Evolutionary conservation across 2,888 invertebrate genomes (phyloP).

Genomic region (Eilema griseolum): DNA sequence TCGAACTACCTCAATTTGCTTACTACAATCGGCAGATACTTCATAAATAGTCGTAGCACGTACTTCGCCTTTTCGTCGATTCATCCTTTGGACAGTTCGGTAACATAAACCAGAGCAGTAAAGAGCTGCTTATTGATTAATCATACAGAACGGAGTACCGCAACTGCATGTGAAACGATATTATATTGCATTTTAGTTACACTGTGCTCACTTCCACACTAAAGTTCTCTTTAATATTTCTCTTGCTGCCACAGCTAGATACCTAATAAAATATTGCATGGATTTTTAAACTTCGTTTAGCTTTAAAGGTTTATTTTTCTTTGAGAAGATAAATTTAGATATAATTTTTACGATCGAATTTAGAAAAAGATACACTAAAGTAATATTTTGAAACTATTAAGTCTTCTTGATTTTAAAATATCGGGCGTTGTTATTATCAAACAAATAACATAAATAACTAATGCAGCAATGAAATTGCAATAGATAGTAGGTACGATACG

Average conservation of each 20-base stretch:
- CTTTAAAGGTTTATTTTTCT: not conserved
- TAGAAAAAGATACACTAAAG: not conserved
- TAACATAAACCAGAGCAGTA: not conserved
- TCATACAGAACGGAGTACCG: conserved; percentile 15
- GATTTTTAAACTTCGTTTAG: not conserved
- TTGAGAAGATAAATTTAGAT: not conserved
- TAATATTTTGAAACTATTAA: too few relatives aligned
- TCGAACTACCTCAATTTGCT: not conserved
- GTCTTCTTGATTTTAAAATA: not conserved
- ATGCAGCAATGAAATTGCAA: too few relatives aligned
- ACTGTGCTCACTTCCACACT: conserved; percentile 10
- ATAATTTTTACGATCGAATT: too few relatives aligned
- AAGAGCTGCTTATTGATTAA: conserved; percentile 1
- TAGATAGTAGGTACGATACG: too few relatives aligned
- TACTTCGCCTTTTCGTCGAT: not conserved
- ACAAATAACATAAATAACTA: not conserved
- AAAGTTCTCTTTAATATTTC: conserved; percentile 32
- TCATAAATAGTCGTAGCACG: not conserved
- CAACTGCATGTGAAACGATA: conserved; percentile 28
- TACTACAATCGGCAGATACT: not conserved
- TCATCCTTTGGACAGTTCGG: not conserved
- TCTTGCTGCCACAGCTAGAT: not conserved
- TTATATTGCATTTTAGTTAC: conserved; percentile 33
- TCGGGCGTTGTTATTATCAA: not conserved
- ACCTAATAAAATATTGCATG: conserved; percentile 6